Evolutionary conservation across 2,797 vertebrate genomes (phyloP).

Genomic region (Enteromius fasciolatus): DNA sequence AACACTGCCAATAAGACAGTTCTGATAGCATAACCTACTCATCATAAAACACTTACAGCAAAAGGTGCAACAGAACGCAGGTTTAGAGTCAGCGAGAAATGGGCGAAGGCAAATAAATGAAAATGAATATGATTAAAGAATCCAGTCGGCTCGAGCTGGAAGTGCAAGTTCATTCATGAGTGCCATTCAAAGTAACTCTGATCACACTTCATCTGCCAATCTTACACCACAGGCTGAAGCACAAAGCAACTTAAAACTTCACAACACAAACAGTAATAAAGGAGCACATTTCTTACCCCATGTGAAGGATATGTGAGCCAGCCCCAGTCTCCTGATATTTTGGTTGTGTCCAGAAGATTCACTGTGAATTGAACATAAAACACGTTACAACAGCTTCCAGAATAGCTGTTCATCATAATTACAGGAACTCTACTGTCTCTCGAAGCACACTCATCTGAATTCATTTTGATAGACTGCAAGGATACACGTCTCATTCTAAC

Average conservation of each 20-base stretch:
- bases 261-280: neutral
- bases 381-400: slow-evolving; percentile 5
- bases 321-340: slow-evolving; percentile 80
- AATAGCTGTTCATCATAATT: neutral
- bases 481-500: neutral
- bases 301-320: slow-evolving; percentile 81
- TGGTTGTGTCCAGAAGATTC: slow-evolving; percentile 80
- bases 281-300: slow-evolving; percentile 71
- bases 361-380: slow-evolving; percentile 69
- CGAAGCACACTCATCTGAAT: neutral
- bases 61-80: neutral
- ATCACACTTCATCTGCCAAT: neutral
- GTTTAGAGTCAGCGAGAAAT: neutral
- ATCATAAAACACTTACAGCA: neutral
- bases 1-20: neutral
- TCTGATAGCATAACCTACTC: neutral
- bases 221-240: neutral
- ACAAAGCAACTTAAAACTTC: neutral
- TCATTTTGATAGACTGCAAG: neutral
- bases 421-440: neutral
- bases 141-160: neutral
- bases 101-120: neutral
- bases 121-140: neutral
- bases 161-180: neutral
- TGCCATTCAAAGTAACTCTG: neutral